Base-by-base conservation (phyloP, 2,113 vertebrate species). In the Scomber scombrus region DNA sequence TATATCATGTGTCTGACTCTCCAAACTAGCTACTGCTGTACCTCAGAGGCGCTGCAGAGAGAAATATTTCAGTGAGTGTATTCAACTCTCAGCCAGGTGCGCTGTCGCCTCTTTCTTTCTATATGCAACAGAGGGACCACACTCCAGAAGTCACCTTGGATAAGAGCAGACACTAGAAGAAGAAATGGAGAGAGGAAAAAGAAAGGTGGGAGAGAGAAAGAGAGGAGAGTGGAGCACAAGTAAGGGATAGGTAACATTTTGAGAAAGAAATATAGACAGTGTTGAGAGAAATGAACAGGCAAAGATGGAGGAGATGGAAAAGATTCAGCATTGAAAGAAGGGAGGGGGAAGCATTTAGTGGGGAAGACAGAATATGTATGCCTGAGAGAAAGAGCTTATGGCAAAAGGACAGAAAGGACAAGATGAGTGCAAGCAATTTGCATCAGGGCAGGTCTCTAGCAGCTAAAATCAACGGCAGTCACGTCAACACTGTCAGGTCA, bases 71-170 rank as follows among this genome's bases (percentile, higher is more conserved):
- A 77, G 68, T 50, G 63, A 82, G 78, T 64, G 71, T 55, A 40
- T 73, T 82, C 29, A 43, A 66, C 61, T 52, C 70, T 72, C 54
- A 64, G 71, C 73, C 86, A 85, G 89, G 75, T 91, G 75, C 29
- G 72, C 58, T 11, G 34, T 51, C 21, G 43, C 71, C 79, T 56
- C 68, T 57, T 21, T 74, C 68, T 64, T 19, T 85, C 71, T n/a
- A 80, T 74, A 75, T 78, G 75, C 86, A 85, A 69, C 80, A 71
- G 82, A 82, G 54, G n/a, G 46, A 19, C n/a, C 3, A 19, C 78
- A 52, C 81, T 88, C 50, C 72, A 57, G 11, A 69, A 84, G 81
- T 92, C 89, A 91, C 85, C 81, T 89, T 91, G 86, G 49, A 71
- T 88, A 31, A 77, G 60, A 80, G 86, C 73, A n/a, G 70, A 71